These are phyloP conservation scores for Agrochola litura DNA, from an alignment of 2,888 invertebrate species.

Conservation along the genomic window DNA sequence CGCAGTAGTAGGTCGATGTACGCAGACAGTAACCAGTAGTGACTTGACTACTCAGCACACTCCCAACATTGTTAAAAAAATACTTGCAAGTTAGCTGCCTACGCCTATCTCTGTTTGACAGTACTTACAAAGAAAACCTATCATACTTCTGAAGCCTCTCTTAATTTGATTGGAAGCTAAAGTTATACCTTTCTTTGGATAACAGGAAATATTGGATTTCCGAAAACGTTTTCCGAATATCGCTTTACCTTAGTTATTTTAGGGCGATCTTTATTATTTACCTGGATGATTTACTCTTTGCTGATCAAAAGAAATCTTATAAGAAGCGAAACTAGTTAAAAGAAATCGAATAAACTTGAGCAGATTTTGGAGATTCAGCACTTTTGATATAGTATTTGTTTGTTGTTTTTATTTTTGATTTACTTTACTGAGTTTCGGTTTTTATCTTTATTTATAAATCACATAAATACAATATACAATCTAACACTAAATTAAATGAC, in stretches of 20 bases:
- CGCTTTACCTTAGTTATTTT: constrained; percentile 37
- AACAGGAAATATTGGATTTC: constrained; percentile 51
- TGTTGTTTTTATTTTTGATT: no score
- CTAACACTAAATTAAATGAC: no score
- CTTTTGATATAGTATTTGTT: neutral
- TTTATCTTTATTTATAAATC: no score
- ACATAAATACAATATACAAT: no score
- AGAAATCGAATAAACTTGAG: constrained; percentile 14
- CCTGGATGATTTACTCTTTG: constrained; percentile 18
- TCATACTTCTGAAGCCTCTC: constrained; percentile 14
- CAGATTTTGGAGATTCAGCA: neutral
- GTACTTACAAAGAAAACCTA: constrained; percentile 21
- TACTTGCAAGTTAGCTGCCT: constrained; percentile 1
- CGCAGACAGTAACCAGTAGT: neutral
- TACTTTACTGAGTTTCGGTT: no score
- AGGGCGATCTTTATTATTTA: constrained; percentile 39
- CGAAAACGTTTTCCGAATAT: constrained; percentile 44
- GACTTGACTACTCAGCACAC: neutral
- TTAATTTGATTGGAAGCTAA: constrained; percentile 44
- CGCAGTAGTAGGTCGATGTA: neutral
- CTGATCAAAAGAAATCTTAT: constrained; percentile 19
- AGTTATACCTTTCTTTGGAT: constrained; percentile 39
- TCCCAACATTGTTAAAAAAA: neutral
- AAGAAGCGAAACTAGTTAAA: constrained; percentile 9
- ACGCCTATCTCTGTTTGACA: neutral